Evolutionary conservation across 2,888 invertebrate genomes (phyloP), one percentile per base, ranked within the genome.

Genomic region (Oxytorus armatus): DNA sequence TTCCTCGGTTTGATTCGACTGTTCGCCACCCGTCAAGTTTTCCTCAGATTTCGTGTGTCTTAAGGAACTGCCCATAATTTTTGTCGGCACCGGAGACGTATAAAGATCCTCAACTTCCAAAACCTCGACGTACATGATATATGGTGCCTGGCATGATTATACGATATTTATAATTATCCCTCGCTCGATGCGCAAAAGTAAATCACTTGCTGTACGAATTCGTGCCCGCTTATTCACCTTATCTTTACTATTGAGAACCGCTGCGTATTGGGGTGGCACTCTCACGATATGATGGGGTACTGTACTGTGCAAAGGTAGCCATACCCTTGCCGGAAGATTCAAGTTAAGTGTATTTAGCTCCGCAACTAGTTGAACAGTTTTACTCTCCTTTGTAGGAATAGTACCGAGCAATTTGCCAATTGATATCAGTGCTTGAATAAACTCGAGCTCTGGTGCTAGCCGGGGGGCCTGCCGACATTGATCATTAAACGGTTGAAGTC

Each of bases 211-310:
- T 53, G 5, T 29, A 25, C 14, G 10, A 33, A 16, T 5, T 4
- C 29, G 11, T 49, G 25, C 10, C 16, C 4, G n/a, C 16, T 11
- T n/a, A 18, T 83, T 85, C 90, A 96, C 96, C 95, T 98, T 98
- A 92, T 98, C 98, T 93, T 99, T 99, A 85, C 99, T 99, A 92
- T 99, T 99, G 84, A 99, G 95, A 70, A 99, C 99, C 66, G 99
- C 99, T 81, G 98, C 98, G 84, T 98, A 98, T 89, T 98, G 98
- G 78, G 98, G 98, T 51, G 99, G 99, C 93, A 99, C 98, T 92
- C 99, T 94, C 61, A 99, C 96, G 87, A 99, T 96, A 90, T 98
- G 96, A 93, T 99, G 99, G 65, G 97, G 96, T 87, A 94, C 93
- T 85, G 95, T 94, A 85, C 96, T 96, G 92, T 98, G 96, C 57